These are phyloP conservation scores for Trichoplax adhaerens DNA, from an alignment of 37 sponge, comb jelly and placozoan species.

Conservation along the genomic window DNA sequence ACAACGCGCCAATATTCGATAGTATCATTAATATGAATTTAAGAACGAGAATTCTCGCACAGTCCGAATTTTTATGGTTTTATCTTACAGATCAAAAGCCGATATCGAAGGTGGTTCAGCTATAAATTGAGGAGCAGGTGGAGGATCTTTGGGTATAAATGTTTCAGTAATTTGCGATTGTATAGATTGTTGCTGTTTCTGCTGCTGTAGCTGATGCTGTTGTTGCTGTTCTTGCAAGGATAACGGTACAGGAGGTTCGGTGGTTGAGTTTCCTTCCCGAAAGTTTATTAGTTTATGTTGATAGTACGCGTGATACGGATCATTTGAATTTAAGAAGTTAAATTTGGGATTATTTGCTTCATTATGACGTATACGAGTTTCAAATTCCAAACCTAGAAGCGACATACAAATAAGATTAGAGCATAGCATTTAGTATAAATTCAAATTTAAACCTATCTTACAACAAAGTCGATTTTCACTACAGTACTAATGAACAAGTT, in stretches of 20 bases:
- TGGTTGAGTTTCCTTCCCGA: slow-evolving; percentile 42
- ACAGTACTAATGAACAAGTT: neutral
- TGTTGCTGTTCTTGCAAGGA: no score
- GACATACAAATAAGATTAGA: neutral
- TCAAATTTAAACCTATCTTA: neutral
- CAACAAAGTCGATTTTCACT: neutral
- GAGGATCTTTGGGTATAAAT: slow-evolving; percentile 72
- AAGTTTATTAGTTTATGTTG: slow-evolving; percentile 83
- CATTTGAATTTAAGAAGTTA: slow-evolving; percentile 70
- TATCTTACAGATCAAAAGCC: slow-evolving; percentile 58
- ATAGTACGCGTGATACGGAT: slow-evolving; percentile 98
- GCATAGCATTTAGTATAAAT: neutral
- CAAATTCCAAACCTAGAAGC: slow-evolving; percentile 53
- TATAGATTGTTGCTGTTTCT: no score
- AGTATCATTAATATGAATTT: no score
- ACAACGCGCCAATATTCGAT: neutral
- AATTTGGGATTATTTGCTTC: slow-evolving; percentile 89
- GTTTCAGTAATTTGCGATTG: slow-evolving; percentile 44
- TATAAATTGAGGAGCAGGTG: slow-evolving; percentile 71
- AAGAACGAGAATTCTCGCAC: no score
- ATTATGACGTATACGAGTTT: slow-evolving; percentile 55
- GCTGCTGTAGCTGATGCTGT: no score
- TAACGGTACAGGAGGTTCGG: neutral
- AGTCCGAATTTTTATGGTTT: neutral
- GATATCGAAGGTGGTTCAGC: slow-evolving; percentile 83